These are phyloP conservation scores for Leptopilina drosophilae DNA, from an alignment of 2,888 invertebrate species.

Conservation along the genomic window DNA sequence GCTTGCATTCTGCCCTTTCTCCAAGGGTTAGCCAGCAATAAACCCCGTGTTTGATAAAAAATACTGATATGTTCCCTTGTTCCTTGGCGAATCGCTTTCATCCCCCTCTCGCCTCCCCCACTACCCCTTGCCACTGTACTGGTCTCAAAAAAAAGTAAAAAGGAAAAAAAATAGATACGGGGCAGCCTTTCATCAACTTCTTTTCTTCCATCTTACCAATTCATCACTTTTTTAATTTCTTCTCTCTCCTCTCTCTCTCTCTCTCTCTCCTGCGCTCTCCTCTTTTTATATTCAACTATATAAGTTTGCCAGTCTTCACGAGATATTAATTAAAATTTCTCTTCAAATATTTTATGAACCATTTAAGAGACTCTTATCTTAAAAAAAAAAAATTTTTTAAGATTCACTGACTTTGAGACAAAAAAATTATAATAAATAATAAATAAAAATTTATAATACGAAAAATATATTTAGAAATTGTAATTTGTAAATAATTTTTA, in stretches of 20 bases:
- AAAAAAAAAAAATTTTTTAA: not conserved
- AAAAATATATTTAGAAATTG: no score
- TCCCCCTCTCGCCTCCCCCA: constrained; percentile 50
- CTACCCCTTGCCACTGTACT: not conserved
- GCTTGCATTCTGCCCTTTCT: constrained; percentile 26
- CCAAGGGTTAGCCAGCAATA: constrained; percentile 15
- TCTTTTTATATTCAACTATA: constrained; percentile 1
- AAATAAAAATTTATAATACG: not conserved
- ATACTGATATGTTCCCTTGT: constrained; percentile 47
- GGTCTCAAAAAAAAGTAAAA: no score
- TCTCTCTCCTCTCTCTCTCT: not conserved
- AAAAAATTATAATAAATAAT: not conserved
- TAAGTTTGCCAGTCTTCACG: constrained; percentile 46
- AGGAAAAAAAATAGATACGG: constrained; percentile 28
- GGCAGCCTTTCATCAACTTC: constrained; percentile 1
- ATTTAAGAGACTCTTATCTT: constrained; percentile 5
- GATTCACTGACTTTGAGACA: not conserved
- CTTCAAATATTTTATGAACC: constrained; percentile 60
- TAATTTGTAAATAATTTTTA: no score
- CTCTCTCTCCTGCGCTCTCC: constrained; percentile 31
- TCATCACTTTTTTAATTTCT: constrained; percentile 26
- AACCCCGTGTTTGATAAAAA: constrained; percentile 42
- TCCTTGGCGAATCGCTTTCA: constrained; percentile 51
- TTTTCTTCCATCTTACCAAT: constrained; percentile 33
- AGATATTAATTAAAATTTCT: constrained; percentile 71